Evolutionary conservation across 2,797 vertebrate genomes (phyloP).

Genomic region (Syngnathus rostellatus): DNA sequence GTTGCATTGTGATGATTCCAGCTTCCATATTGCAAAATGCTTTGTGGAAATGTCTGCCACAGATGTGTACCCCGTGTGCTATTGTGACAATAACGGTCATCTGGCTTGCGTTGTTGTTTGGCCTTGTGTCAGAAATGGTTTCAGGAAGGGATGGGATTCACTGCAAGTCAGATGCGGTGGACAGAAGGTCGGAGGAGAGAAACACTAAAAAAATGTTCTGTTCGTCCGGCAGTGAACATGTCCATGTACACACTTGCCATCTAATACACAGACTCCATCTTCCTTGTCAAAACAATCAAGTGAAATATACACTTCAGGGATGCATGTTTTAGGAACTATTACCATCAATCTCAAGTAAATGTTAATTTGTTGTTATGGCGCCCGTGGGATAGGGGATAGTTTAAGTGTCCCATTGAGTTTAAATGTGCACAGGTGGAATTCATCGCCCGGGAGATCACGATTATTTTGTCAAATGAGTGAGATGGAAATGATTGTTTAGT

Average conservation of each 20-base stretch:
- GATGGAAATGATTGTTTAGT: not conserved
- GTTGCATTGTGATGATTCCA: not conserved
- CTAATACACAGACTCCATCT: too few relatives aligned
- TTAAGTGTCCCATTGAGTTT: too few relatives aligned
- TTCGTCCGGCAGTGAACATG: too few relatives aligned
- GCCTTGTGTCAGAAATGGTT: not conserved
- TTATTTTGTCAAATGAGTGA: not conserved
- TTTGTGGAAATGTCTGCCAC: not conserved
- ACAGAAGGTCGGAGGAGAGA: not conserved
- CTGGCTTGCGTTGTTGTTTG: not conserved
- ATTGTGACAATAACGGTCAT: not conserved
- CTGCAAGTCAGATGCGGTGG: not conserved
- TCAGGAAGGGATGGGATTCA: not conserved
- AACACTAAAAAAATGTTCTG: not conserved
- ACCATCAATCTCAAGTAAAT: too few relatives aligned
- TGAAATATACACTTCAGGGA: too few relatives aligned
- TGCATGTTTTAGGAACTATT: too few relatives aligned
- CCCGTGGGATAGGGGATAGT: too few relatives aligned
- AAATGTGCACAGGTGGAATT: not conserved
- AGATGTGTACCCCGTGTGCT: not conserved
- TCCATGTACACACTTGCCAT: too few relatives aligned
- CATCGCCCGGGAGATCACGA: not conserved
- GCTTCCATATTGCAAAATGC: not conserved
- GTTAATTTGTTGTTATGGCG: too few relatives aligned
- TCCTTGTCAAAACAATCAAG: too few relatives aligned